Percentiles rank a stretch among this genome's conserved stretches.
These are phyloP conservation scores for Daboia siamensis DNA, from an alignment of 2,113 vertebrate genomes.

Conservation along the genomic window DNA sequence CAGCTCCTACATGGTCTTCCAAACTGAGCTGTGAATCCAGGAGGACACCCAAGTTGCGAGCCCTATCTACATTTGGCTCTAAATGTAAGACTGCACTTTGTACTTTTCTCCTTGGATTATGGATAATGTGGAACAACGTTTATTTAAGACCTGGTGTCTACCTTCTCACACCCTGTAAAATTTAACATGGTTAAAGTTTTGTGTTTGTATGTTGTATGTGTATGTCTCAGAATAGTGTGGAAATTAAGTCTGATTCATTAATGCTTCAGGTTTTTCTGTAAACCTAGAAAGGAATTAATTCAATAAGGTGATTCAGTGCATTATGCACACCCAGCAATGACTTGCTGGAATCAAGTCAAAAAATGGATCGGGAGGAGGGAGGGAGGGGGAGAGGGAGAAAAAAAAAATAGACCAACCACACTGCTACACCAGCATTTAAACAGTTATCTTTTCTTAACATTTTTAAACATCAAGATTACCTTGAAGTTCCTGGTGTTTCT, in stretches of 20 bases:
- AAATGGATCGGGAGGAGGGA: neutral
- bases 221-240: neutral
- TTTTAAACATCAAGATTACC: neutral
- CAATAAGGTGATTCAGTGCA: neutral
- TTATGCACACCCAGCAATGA: neutral
- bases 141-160: neutral
- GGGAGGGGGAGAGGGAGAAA: neutral
- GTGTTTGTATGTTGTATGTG: neutral
- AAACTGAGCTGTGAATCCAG: too few species aligned
- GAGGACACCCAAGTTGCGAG: too few species aligned
- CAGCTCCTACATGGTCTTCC: too few species aligned
- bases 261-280: neutral
- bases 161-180: neutral
- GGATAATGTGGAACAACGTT: neutral
- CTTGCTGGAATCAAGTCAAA: neutral
- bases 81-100: neutral
- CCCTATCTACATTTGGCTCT: too few species aligned
- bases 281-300: neutral
- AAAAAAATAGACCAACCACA: neutral
- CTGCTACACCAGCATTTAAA: neutral
- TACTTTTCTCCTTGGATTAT: neutral
- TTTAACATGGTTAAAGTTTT: neutral
- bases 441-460: neutral
- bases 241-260: neutral
- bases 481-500: neutral